A percentile compares a stretch with the other conserved stretches of the same genome.
Evolutionary conservation across 92 coral and sea anemone species (phyloP).

Genomic region (Porites evermanni): DNA sequence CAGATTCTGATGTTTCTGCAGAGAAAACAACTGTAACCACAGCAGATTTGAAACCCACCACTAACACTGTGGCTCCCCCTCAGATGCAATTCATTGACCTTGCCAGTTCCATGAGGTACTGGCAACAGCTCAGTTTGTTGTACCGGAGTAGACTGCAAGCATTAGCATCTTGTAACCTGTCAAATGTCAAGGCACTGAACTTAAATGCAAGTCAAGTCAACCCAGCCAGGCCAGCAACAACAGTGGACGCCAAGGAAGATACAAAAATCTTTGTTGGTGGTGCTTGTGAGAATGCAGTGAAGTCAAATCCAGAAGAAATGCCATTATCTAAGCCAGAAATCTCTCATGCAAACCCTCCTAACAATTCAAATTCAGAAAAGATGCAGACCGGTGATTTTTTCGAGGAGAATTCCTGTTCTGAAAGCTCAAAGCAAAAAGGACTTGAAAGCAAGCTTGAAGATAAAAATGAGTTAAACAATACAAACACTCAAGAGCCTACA

Average conservation of each 20-base stretch:
- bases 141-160: conserved; percentile 77
- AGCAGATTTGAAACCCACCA: neutral
- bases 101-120: conserved; percentile 85
- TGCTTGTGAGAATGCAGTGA: neutral
- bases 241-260: conserved; percentile 38
- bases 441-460: conserved; percentile 2
- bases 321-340: neutral
- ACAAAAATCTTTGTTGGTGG: conserved; percentile 28
- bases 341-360: neutral
- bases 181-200: conserved; percentile 15
- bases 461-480: neutral
- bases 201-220: conserved; percentile 39
- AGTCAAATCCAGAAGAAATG: conserved; percentile 23
- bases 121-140: conserved; percentile 85
- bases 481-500: neutral
- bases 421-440: neutral
- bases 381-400: neutral
- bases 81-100: conserved; percentile 85
- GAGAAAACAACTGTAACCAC: neutral
- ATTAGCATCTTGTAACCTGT: conserved; percentile 46
- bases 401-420: neutral
- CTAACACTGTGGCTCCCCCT: neutral
- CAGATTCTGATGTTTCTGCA: neutral
- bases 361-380: neutral
- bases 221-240: conserved; percentile 21